Percentiles rank a stretch among this genome's conserved stretches.
Evolutionary conservation across 2,888 invertebrate genomes (phyloP).

Genomic region (Drosophila meridionalis): DNA sequence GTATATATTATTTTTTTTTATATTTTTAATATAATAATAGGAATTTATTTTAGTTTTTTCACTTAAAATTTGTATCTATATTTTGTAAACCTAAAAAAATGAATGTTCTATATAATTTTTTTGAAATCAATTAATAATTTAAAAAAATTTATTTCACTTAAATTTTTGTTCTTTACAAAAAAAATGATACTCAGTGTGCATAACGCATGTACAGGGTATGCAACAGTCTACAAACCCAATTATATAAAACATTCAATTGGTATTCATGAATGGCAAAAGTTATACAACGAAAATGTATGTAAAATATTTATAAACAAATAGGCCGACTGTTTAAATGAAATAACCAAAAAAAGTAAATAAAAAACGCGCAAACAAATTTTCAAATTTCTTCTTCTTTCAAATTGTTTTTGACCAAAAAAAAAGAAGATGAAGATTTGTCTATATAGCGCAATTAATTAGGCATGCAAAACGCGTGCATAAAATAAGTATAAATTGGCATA

Average conservation of each 20-base stretch:
- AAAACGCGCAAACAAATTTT: background rate
- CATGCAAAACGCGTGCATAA: slow-evolving; percentile 75
- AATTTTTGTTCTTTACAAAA: too few species aligned
- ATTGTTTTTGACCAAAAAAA: slow-evolving; percentile 10
- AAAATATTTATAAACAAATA: slow-evolving; percentile 33
- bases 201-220: background rate
- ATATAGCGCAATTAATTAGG: slow-evolving; percentile 37
- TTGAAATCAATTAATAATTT: too few species aligned
- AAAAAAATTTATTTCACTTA: too few species aligned
- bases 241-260: background rate
- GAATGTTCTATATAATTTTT: too few species aligned
- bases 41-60: too few species aligned
- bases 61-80: too few species aligned
- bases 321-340: background rate
- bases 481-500: slow-evolving; percentile 61
- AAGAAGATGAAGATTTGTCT: background rate
- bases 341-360: slow-evolving; percentile 6
- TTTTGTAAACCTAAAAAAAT: too few species aligned
- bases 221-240: background rate
- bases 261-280: slow-evolving; percentile 22
- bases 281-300: slow-evolving; percentile 20
- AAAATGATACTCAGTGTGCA: background rate
- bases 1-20: too few species aligned
- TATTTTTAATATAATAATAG: too few species aligned
- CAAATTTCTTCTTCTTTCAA: background rate